Evolutionary conservation across 2,113 vertebrate genomes (phyloP), one percentile per base, ranked within the genome.

Genomic region (Pungitius pungitius): DNA sequence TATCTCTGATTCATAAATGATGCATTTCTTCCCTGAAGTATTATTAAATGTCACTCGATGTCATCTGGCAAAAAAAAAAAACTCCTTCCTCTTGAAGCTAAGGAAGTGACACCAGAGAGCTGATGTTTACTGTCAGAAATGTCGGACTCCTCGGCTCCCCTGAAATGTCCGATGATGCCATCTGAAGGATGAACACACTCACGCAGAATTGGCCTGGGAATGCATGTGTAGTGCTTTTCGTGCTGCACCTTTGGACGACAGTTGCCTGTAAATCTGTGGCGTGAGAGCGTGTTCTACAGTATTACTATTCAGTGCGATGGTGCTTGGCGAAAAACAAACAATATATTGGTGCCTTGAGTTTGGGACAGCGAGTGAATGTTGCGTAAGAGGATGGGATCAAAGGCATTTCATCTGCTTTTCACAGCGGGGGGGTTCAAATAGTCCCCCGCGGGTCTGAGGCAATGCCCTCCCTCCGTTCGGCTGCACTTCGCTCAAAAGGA

Each of bases 41-140:
- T 86, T 74, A 75, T 80, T 82, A 80, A 77, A 88, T 83, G 75
- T 83, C 81, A 81, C 52, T 49, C 52, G 47, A 69, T 67, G 58
- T 73, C 73, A 60, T 78, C 62, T 61, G 49, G 37, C 13, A 63
- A 65, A 30, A 30, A 30, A 30, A 3, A 30, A 35, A 35, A 78
- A 43, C 35, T 55, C 67, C 69, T 75, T 30, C 52, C 24, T 80
- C 73, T 62, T 67, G 39, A 35, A 56, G 55, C 42, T 33, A 22
- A 68, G 35, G 17, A 26, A 61, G 63, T 72, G 57, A 75, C 27
- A 70, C 52, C 49, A 64, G 49, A 64, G 60, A 51, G 6, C 51
- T 35, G 42, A 66, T 78, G 66, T 75, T 82, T 79, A 42, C 39
- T 26, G 10, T 54, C 27, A 79, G 55, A 69, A n/a, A 57, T 69